Evolutionary conservation across 2,797 vertebrate species (phyloP).

Genomic region (Urosaurus nigricauda): DNA sequence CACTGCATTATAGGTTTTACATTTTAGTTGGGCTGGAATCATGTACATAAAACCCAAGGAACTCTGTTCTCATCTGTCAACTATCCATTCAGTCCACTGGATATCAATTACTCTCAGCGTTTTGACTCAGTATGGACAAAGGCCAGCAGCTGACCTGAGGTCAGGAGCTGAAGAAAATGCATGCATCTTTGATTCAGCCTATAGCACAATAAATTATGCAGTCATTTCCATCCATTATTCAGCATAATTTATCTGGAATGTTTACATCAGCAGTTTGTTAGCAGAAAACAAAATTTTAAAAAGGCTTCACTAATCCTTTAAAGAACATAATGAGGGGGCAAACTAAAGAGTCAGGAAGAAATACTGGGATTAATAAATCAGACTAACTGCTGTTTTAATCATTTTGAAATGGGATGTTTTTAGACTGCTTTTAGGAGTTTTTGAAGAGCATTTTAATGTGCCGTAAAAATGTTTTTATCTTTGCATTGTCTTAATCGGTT

Average conservation of each 20-base stretch:
- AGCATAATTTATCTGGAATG: conserved; percentile 79
- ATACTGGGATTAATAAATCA: not conserved
- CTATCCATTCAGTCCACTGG: not conserved
- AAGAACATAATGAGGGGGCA: not conserved
- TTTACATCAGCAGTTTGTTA: conserved; percentile 78
- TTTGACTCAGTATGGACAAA: fast-evolving
- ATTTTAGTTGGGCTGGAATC: not conserved
- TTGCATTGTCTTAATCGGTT: no score
- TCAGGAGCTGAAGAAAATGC: conserved; percentile 41
- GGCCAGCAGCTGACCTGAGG: not conserved
- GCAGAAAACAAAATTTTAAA: not conserved
- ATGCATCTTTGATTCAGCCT: conserved; percentile 51
- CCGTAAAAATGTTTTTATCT: no score
- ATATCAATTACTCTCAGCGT: not conserved
- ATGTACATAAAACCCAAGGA: not conserved
- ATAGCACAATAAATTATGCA: conserved; percentile 76
- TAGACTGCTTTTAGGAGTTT: no score
- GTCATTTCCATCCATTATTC: conserved; percentile 80
- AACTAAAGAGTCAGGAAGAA: conserved; percentile 16
- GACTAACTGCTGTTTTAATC: no score
- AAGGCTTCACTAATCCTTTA: conserved; percentile 6
- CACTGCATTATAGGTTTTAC: not conserved
- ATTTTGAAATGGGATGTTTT: no score
- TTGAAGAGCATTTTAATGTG: no score
- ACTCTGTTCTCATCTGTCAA: not conserved